Evolutionary conservation across 2,113 vertebrate species (phyloP).

Genomic region (Fregata magnificens): DNA sequence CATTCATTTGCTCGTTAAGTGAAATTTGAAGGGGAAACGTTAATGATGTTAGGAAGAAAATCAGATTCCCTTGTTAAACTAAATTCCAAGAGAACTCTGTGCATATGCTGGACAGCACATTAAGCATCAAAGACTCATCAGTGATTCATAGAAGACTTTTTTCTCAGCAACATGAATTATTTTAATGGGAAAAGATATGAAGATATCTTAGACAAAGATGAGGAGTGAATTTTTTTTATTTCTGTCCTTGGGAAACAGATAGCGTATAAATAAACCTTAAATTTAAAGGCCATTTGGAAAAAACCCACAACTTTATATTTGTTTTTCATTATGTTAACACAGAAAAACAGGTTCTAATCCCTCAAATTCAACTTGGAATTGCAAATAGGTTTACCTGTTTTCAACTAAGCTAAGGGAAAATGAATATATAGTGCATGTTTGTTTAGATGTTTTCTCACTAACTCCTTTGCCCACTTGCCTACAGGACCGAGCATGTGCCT

Average conservation of each 20-base stretch:
- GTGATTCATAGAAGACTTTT: neutral
- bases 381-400: neutral
- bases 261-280: neutral
- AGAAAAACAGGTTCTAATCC: neutral
- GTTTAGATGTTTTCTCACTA: neutral
- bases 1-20: conserved; percentile 59
- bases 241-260: neutral
- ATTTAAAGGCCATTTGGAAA: neutral
- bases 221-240: neutral
- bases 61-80: conserved; percentile 58
- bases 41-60: conserved; percentile 46
- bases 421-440: neutral
- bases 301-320: neutral
- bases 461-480: neutral
- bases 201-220: neutral
- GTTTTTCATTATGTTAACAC: neutral
- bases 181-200: neutral
- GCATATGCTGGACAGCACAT: neutral
- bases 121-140: conserved; percentile 18
- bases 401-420: neutral
- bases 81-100: neutral
- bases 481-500: neutral
- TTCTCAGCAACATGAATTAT: conserved; percentile 3
- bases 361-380: neutral
- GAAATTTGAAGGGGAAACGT: conserved; percentile 59